Percentiles rank a stretch among this genome's conserved stretches.
Evolutionary conservation across 2,888 invertebrate genomes (phyloP).

Genomic region (Mactromeris polynyma): DNA sequence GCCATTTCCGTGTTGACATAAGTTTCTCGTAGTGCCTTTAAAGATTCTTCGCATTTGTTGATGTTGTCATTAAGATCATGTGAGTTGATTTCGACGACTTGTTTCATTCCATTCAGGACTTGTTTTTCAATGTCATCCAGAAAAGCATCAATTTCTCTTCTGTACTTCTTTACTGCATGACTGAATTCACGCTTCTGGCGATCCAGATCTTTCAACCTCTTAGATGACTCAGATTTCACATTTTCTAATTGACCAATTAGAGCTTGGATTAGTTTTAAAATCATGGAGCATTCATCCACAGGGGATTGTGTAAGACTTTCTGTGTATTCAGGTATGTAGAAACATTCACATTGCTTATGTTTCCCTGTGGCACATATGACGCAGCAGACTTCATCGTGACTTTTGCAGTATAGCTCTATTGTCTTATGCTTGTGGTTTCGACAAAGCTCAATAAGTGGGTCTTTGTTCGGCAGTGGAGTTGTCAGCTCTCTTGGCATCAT

Average conservation of each 20-base stretch:
- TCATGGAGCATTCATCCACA: constrained; percentile 41
- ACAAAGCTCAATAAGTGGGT: constrained; percentile 53
- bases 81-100: constrained; percentile 50
- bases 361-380: constrained; percentile 58
- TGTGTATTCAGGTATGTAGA: constrained; percentile 57
- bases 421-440: constrained; percentile 56
- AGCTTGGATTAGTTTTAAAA: constrained; percentile 52
- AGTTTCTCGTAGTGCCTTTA: constrained; percentile 41
- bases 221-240: constrained; percentile 43
- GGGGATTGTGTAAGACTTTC: constrained; percentile 40
- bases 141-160: constrained; percentile 55
- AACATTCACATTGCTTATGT: constrained; percentile 63
- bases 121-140: constrained; percentile 63
- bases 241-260: constrained; percentile 60
- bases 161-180: constrained; percentile 49
- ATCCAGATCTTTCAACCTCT: constrained; percentile 58
- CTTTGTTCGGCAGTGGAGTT: constrained; percentile 8
- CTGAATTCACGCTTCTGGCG: constrained; percentile 57
- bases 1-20: constrained; percentile 47
- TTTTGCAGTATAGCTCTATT: constrained; percentile 59
- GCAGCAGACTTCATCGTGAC: constrained; percentile 64
- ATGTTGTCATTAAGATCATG: constrained; percentile 54
- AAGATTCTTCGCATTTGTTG: constrained; percentile 54
- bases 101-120: constrained; percentile 55
- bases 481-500: constrained; percentile 50